Evolutionary conservation across 2,888 invertebrate genomes (phyloP), one percentile per base, ranked within the genome.

Genomic region (Brachyopa scutellaris): DNA sequence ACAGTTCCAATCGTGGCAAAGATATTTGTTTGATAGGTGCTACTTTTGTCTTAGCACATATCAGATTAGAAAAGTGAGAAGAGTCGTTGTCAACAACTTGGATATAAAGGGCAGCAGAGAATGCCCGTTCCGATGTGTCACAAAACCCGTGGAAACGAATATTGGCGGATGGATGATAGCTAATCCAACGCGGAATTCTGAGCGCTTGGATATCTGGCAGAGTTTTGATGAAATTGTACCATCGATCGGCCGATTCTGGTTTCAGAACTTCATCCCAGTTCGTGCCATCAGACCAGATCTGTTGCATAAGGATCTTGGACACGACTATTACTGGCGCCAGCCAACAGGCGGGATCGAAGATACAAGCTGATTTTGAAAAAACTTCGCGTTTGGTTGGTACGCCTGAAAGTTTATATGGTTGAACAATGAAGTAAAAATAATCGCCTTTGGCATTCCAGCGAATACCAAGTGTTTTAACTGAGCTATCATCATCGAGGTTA

Each of bases 91-190:
- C 6, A 2, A 7, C n/a, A 5, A 40, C 9, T 4, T 38, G 72
- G 1, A 62, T 2, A 15, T 72, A 72, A 4, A 73, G 8, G 1
- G 59, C 45, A 5, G 55, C 47, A 1, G 47, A 38, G n/a, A 66
- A 72, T 8, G 66, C 78, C 11, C 59, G 59, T 21, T 78, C 70
- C 0, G 78, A 78, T 2, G 70, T 40, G 29, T 78, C 70, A 8
- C 45, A 69, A 49, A 66, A 78, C 0, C 31, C 70, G 15, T 70
- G 57, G 23, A 77, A 8, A 49, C 66, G 45, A 1, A 62, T 19
- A 5, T 0, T 1, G 3, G 8, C 1, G 0, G 13, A 2, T 0
- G 57, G 47, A 5, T 5, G 8, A 17, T 26, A 73, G 1, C 21
- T 33, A n/a, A 78, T 13, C 59, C 59, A 78, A 6, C 70, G 38